Conservation (phyloP, 2,888 invertebrate species). For the Cheilosia grossa region DNA sequence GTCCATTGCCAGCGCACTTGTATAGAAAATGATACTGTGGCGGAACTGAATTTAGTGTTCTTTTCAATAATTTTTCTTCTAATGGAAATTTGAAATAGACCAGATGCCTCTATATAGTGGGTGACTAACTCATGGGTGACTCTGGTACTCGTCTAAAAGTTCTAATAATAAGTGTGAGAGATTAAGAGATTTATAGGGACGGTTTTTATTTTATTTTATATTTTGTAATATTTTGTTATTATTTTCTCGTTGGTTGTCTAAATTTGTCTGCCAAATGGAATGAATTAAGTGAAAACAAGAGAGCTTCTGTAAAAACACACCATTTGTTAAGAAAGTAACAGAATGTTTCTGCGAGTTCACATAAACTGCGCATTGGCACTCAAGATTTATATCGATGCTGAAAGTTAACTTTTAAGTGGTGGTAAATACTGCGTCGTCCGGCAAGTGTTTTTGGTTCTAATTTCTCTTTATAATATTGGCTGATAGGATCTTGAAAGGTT, state of each 20-base stretch:
- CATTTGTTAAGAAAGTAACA: neutral
- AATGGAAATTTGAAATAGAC: constrained; percentile 55
- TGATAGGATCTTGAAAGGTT: too few species aligned
- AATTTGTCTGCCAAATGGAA: neutral
- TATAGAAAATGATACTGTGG: constrained; percentile 23
- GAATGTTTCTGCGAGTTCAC: neutral
- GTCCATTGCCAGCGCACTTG: constrained; percentile 52
- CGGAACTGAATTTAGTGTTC: neutral
- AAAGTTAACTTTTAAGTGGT: neutral
- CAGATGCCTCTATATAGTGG: constrained; percentile 54
- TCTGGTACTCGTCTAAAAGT: constrained; percentile 16
- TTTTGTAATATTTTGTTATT: constrained; percentile 29
- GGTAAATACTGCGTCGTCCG: neutral
- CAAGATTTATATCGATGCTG: neutral
- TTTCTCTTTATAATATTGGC: too few species aligned
- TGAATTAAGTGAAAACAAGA: neutral
- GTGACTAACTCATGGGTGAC: constrained; percentile 42
- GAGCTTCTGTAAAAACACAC: neutral
- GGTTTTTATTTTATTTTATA: constrained; percentile 4
- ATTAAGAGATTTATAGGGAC: constrained; percentile 35
- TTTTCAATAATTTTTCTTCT: neutral
- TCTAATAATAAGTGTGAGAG: constrained; percentile 59
- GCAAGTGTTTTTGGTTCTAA: neutral
- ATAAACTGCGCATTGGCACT: neutral
- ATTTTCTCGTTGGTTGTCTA: neutral